These are phyloP conservation scores for Cosmorhoe ocellata DNA, from an alignment of 2,888 invertebrate species.

Conservation along the genomic window DNA sequence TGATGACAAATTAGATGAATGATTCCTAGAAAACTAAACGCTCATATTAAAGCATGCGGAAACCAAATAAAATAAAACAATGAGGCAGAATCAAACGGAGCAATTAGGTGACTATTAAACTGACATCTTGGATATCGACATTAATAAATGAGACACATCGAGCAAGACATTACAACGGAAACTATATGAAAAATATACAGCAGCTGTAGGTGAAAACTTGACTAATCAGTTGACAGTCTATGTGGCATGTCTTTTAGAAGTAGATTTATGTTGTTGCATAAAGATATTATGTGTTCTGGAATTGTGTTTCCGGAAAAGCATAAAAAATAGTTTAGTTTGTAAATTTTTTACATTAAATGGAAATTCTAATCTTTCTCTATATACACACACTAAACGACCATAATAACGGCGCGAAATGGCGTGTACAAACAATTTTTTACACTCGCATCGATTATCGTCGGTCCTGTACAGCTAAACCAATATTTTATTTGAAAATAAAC, in stretches of 20 bases:
- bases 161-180: constrained; percentile 3
- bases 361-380: constrained; percentile 23
- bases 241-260: too few relatives aligned
- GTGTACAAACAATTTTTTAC: constrained; percentile 35
- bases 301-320: too few relatives aligned
- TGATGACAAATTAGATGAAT: constrained; percentile 14
- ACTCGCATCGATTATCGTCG: constrained; percentile 48
- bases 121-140: constrained; percentile 13
- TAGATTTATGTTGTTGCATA: too few relatives aligned
- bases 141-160: constrained; percentile 16
- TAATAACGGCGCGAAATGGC: constrained; percentile 25
- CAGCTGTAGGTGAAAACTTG: constrained; percentile 9
- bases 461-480: constrained; percentile 46
- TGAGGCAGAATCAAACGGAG: constrained; percentile 14
- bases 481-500: constrained; percentile 54
- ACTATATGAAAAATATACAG: constrained; percentile 1
- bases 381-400: constrained; percentile 29
- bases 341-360: too few relatives aligned
- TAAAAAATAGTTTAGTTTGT: too few relatives aligned
- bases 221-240: neutral
- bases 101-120: constrained; percentile 20
- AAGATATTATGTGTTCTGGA: too few relatives aligned
- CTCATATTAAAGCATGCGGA: constrained; percentile 19
- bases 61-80: constrained; percentile 17
- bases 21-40: constrained; percentile 14